Evolutionary conservation across 2,113 vertebrate genomes (phyloP).

Genomic region (Procavia capensis): DNA sequence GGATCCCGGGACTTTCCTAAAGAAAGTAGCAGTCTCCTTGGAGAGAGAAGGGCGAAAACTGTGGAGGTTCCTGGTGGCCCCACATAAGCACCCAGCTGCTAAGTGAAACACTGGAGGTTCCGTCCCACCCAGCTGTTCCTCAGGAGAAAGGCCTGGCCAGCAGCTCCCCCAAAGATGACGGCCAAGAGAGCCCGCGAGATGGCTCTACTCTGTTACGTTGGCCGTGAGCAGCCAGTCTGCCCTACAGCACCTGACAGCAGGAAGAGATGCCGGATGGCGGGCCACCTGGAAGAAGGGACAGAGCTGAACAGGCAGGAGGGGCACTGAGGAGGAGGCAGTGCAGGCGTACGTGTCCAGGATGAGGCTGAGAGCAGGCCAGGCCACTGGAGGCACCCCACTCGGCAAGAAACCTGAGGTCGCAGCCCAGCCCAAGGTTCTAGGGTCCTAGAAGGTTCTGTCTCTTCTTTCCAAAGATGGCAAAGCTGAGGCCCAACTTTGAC

Average conservation of each 20-base stretch:
- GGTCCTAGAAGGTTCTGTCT: neutral
- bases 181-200: neutral
- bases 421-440: neutral
- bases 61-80: neutral
- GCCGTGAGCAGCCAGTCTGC: no score
- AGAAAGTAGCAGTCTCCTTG: neutral
- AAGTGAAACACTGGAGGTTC: neutral
- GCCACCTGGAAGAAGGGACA: neutral
- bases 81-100: neutral
- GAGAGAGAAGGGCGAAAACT: neutral
- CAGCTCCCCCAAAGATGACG: neutral
- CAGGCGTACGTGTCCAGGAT: neutral
- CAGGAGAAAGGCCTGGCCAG: neutral
- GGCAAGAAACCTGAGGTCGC: neutral
- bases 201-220: neutral
- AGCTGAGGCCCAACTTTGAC: neutral
- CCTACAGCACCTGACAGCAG: neutral
- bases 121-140: neutral
- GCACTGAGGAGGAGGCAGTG: neutral
- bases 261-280: neutral
- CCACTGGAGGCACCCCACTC: neutral
- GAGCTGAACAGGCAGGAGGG: neutral
- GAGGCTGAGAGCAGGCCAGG: rapidly evolving
- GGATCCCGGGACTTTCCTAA: neutral
- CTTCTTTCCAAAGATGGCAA: neutral